A percentile compares a stretch with the other conserved stretches of the same genome.
phyloP scores from a whole-genome alignment of 2,113 vertebrate genomes.

The Ictidomys tridecemlineatus region DNA sequence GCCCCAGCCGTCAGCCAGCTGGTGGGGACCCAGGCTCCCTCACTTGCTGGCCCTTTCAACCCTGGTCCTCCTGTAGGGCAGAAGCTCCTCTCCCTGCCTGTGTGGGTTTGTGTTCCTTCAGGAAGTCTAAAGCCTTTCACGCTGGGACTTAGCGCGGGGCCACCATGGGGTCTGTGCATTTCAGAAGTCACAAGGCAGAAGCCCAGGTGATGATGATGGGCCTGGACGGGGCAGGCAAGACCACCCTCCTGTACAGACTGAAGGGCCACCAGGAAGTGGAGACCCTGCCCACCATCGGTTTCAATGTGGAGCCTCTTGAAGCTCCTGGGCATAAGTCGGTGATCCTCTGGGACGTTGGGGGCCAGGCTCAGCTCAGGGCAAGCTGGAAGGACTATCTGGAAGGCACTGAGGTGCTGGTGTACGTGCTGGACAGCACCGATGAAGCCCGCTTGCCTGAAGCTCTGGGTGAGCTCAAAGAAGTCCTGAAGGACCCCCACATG shows the following conservation, averaged over 20 bases:
- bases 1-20: background rate
- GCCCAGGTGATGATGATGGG: constrained; percentile 87
- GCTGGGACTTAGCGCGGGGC: background rate
- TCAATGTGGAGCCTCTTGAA: constrained; percentile 92
- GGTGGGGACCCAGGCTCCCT: background rate
- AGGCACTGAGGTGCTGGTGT: constrained; percentile 88
- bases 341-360: constrained; percentile 94
- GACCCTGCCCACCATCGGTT: constrained; percentile 93
- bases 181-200: constrained; percentile 81
- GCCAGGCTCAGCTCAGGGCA: constrained; percentile 90
- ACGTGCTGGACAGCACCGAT: constrained; percentile 92
- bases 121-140: constrained; percentile 12
- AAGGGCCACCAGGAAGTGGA: constrained; percentile 88
- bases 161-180: constrained; percentile 86
- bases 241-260: constrained; percentile 88
- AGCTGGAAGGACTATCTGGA: constrained; percentile 93
- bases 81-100: background rate
- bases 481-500: constrained; percentile 88
- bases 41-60: background rate
- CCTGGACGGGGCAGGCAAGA: constrained; percentile 87
- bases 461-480: constrained; percentile 82
- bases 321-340: constrained; percentile 87
- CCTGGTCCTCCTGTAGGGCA: background rate
- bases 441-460: constrained; percentile 88
- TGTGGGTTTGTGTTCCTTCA: background rate